Conservation (phyloP, 2,888 invertebrate genomes). For the Drosophila conformis region DNA sequence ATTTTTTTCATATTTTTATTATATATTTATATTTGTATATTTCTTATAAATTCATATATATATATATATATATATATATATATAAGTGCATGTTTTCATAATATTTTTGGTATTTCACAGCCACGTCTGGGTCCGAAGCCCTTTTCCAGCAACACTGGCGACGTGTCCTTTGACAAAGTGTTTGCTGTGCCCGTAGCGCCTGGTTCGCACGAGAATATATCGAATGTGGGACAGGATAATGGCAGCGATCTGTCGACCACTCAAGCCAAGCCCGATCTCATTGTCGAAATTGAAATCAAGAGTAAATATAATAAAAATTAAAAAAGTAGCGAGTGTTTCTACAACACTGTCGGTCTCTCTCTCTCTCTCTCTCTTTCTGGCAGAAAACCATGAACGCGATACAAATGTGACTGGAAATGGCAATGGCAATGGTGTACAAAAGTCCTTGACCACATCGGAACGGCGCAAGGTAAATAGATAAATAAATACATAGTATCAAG, state of each 20-base stretch:
- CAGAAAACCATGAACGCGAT: conserved; percentile 59
- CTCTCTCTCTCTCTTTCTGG: not conserved
- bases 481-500: not conserved
- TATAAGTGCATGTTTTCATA: not conserved
- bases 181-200: conserved; percentile 92
- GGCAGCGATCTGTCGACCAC: conserved; percentile 37
- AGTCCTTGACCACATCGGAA: conserved; percentile 92
- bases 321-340: not conserved
- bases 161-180: conserved; percentile 92
- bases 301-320: conserved; percentile 83
- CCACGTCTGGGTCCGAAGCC: conserved; percentile 94
- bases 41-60: not conserved
- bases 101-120: conserved; percentile 85
- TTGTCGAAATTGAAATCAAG: conserved; percentile 86
- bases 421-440: conserved; percentile 86
- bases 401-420: conserved; percentile 43
- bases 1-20: not conserved
- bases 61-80: not conserved
- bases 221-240: conserved; percentile 63
- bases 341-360: not conserved
- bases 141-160: conserved; percentile 91
- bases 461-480: conserved; percentile 87
- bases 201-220: conserved; percentile 84
- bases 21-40: not conserved
- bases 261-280: conserved; percentile 79